Evolutionary conservation across 2,797 vertebrate species (phyloP).

Genomic region (Alca torda): DNA sequence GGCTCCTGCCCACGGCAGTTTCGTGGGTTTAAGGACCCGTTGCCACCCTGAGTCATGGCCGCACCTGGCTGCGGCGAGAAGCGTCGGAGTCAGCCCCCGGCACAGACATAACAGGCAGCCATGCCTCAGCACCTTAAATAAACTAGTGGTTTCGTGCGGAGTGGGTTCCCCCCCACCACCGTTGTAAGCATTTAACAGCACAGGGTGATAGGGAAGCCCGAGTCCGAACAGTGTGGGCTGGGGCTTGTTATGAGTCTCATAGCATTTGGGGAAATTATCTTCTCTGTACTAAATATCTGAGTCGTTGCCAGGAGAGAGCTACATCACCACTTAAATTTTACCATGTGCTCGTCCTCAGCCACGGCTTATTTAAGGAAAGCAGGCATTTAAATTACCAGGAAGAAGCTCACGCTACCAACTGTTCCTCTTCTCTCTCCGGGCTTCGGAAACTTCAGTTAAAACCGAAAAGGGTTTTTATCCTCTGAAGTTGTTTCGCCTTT

Average conservation of each 20-base stretch:
- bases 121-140: neutral
- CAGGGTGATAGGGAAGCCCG: neutral
- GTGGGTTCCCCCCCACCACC: no score
- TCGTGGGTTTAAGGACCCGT: rapidly evolving
- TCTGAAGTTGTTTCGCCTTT: neutral
- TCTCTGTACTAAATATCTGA: neutral
- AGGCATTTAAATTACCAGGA: neutral
- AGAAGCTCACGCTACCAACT: rapidly evolving
- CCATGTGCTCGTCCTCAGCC: rapidly evolving
- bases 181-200: neutral
- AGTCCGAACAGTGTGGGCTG: rapidly evolving
- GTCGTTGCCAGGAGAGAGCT: neutral
- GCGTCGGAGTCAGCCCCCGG: rapidly evolving
- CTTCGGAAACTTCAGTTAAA: neutral
- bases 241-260: neutral
- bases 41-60: neutral
- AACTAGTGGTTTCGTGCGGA: neutral
- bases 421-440: neutral
- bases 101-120: rapidly evolving
- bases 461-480: neutral
- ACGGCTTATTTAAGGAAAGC: neutral
- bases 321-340: neutral
- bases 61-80: neutral
- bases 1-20: neutral
- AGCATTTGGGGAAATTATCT: neutral